phyloP scores from a whole-genome alignment of 1,140 invertebrate species.

The Lithobius niger region DNA sequence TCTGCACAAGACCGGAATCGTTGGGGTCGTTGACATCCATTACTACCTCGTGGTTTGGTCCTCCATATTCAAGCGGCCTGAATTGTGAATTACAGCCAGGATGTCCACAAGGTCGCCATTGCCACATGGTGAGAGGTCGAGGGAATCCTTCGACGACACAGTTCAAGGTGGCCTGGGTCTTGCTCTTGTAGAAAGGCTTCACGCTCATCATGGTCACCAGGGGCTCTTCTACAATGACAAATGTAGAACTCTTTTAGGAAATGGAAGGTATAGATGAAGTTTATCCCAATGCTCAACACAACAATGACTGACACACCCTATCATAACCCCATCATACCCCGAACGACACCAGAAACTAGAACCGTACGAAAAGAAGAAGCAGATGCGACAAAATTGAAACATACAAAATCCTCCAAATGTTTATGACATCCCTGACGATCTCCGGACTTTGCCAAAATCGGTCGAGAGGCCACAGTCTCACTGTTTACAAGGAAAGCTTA shows the following conservation, averaged over 20 bases:
- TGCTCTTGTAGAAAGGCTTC: slow-evolving; percentile 6
- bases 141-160: slow-evolving; percentile 16
- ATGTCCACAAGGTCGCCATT: slow-evolving; percentile 13
- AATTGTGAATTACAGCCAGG: not conserved
- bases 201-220: slow-evolving; percentile 9
- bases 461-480: too few species aligned
- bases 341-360: too few species aligned
- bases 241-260: slow-evolving; percentile 10
- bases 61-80: not conserved
- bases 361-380: too few species aligned
- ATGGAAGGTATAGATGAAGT: slow-evolving; percentile 12
- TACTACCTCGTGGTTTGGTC: not conserved
- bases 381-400: too few species aligned
- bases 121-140: slow-evolving; percentile 12
- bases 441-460: too few species aligned
- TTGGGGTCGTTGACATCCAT: not conserved
- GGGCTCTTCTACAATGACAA: slow-evolving; percentile 1
- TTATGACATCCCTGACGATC: too few species aligned
- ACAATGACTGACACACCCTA: too few species aligned
- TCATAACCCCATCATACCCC: too few species aligned
- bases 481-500: too few species aligned
- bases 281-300: too few species aligned
- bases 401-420: too few species aligned
- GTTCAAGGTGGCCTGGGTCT: slow-evolving; percentile 8
- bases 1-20: not conserved